Percentiles rank a stretch among this genome's conserved stretches.
Conservation (phyloP, 2,113 vertebrate species). For the Electrona antarctica region DNA sequence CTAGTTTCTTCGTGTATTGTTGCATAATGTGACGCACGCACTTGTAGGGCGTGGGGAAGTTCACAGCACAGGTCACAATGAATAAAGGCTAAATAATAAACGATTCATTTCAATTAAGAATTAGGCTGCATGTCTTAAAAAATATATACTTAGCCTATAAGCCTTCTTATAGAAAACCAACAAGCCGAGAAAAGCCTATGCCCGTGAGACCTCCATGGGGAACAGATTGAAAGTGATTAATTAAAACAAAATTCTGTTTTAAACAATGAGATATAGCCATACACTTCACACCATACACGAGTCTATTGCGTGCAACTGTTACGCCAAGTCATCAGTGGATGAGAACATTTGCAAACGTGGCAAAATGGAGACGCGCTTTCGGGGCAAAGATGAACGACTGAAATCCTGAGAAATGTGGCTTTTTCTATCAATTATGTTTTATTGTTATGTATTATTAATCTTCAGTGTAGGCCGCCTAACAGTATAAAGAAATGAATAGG, state of each 20-base stretch:
- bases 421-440: not conserved
- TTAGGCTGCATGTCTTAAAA: not conserved
- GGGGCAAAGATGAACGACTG: not conserved
- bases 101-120: conserved; percentile 26
- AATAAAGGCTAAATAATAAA: too few species aligned
- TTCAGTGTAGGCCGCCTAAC: too few species aligned
- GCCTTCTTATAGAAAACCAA: not conserved
- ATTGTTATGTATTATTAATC: too few species aligned
- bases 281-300: not conserved
- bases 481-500: not conserved
- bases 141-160: not conserved
- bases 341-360: conserved; percentile 2
- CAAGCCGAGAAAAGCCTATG: conserved; percentile 23
- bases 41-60: conserved; percentile 54
- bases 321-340: conserved; percentile 8
- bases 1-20: conserved; percentile 19
- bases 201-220: not conserved
- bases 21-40: conserved; percentile 52
- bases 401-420: not conserved
- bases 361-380: not conserved
- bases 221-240: not conserved
- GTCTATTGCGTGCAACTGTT: not conserved
- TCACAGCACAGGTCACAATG: conserved; percentile 31
- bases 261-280: not conserved
- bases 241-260: not conserved